Conservation (phyloP, 2,888 invertebrate species). For the Cybosia mesomella region DNA sequence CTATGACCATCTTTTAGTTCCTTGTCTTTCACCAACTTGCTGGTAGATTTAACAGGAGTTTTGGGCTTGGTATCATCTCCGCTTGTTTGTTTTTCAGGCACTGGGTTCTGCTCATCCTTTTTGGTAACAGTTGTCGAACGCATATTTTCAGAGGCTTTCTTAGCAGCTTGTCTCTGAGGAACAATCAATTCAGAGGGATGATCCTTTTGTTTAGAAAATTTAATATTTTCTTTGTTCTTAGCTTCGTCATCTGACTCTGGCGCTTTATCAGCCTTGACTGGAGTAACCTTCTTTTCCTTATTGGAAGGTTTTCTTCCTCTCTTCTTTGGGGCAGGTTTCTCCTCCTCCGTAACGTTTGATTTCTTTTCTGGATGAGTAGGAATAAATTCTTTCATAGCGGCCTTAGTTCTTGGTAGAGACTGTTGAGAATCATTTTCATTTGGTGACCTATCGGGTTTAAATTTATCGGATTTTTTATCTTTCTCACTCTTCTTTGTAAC, state of each 20-base stretch:
- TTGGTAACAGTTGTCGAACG: constrained; percentile 88
- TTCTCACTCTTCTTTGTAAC: constrained; percentile 84
- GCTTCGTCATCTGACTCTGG: constrained; percentile 78
- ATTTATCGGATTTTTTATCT: constrained; percentile 79
- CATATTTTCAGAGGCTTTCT: constrained; percentile 96
- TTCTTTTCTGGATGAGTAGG: constrained; percentile 79
- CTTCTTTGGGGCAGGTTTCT: constrained; percentile 77
- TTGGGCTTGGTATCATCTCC: constrained; percentile 74
- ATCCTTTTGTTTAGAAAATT: constrained; percentile 82
- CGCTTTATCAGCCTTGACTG: constrained; percentile 61
- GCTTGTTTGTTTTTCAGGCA: constrained; percentile 66
- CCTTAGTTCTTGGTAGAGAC: constrained; percentile 92
- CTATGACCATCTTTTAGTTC: constrained; percentile 71
- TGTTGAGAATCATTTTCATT: constrained; percentile 90
- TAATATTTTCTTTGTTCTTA: constrained; percentile 83
- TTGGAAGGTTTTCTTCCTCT: constrained; percentile 81
- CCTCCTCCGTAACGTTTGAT: constrained; percentile 57
- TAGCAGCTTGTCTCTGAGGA: constrained; percentile 96
- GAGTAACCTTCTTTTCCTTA: constrained; percentile 73
- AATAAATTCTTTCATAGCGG: constrained; percentile 94
- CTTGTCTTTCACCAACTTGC: constrained; percentile 76
- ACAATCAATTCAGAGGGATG: constrained; percentile 94
- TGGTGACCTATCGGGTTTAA: constrained; percentile 87
- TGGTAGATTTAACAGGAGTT: constrained; percentile 61
- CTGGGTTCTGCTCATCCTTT: constrained; percentile 72